Evolutionary conservation across 1,140 invertebrate genomes (phyloP), one percentile per base, ranked within the genome.

Genomic region (Hylaeus volcanicus): DNA sequence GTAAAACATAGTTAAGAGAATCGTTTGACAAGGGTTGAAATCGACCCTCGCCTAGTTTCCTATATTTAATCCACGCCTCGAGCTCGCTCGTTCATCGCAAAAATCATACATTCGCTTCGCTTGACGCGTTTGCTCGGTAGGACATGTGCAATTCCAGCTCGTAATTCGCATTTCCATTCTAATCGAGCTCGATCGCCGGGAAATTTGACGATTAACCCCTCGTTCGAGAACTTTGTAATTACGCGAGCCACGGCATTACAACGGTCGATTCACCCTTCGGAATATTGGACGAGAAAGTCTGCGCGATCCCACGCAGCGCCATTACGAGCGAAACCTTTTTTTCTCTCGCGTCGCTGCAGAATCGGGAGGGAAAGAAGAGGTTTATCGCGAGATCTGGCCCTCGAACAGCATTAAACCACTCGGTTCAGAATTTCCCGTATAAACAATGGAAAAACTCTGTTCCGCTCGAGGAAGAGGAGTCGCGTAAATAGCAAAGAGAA

Each of bases 341-440:
- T 45, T 37, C 53, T 5, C 37, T 43, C 43, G 26, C 12, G 26
- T 41, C 26, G 65, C n/a, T 8, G 41, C 37, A 43, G 48, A 9
- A 39, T 9, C 11, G 37, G 5, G 0, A 6, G 26, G 12, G 26
- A 37, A 14, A 1, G 4, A 15, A 61, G 58, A 15, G 56, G 14
- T 66, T 58, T 37, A 56, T 68, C 5, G 63, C 74, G 41, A n/a
- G 51, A 75, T 14, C 51, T 39, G 12, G 41, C 51, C 41, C 74
- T 76, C 74, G 74, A 76, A 51, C 53, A 14, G 74, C 65, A 76
- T 76, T 60, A 58, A 58, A 76, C 74, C 74, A 48, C 53, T 76
- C 65, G 26, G 41, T 12, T 12, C 15, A 3, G 53, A 37, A 58
- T 68, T 76, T 69, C 65, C 43, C 26, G 74, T 68, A 68, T 68